Percentiles rank a stretch among this genome's conserved stretches.
These are phyloP conservation scores for Balaenoptera acutorostrata DNA, from an alignment of 2,113 vertebrate species.

Conservation along the genomic window DNA sequence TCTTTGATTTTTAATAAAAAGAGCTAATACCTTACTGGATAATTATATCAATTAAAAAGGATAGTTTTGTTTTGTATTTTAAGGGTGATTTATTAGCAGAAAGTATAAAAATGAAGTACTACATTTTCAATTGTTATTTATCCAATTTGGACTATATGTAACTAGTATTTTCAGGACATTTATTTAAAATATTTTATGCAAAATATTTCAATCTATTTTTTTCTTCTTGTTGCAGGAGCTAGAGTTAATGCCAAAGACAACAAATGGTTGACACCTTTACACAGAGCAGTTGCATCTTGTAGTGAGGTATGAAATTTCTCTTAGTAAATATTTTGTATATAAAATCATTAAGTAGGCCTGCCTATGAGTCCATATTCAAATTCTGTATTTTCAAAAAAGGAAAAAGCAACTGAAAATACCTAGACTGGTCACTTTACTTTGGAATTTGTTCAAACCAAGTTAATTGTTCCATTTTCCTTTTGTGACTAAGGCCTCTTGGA, in stretches of 20 bases:
- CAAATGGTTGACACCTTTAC: conserved; percentile 99
- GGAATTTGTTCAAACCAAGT: not conserved
- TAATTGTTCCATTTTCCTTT: not conserved
- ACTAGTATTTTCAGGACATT: conserved; percentile 40
- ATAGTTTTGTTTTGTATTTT: conserved; percentile 42
- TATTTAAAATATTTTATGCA: conserved; percentile 55
- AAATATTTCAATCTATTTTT: conserved; percentile 61
- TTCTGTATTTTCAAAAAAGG: not conserved
- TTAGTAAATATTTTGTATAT: conserved; percentile 43
- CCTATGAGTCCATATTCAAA: not conserved
- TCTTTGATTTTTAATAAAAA: conserved; percentile 43
- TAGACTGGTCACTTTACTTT: conserved; percentile 23
- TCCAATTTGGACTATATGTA: conserved; percentile 42
- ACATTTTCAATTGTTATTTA: conserved; percentile 43
- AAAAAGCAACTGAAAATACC: not conserved
- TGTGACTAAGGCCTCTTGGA: not conserved
- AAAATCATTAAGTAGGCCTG: not conserved
- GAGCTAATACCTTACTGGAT: conserved; percentile 9
- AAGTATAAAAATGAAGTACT: not conserved
- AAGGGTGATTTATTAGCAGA: conserved; percentile 51
- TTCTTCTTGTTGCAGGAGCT: conserved; percentile 89
- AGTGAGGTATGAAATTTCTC: conserved; percentile 90
- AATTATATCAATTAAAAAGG: conserved; percentile 30
- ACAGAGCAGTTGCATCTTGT: conserved; percentile 98
- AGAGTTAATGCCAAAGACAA: conserved; percentile 99